Conservation (phyloP, 2,797 vertebrate genomes). For the Acipenser oxyrinchus region DNA sequence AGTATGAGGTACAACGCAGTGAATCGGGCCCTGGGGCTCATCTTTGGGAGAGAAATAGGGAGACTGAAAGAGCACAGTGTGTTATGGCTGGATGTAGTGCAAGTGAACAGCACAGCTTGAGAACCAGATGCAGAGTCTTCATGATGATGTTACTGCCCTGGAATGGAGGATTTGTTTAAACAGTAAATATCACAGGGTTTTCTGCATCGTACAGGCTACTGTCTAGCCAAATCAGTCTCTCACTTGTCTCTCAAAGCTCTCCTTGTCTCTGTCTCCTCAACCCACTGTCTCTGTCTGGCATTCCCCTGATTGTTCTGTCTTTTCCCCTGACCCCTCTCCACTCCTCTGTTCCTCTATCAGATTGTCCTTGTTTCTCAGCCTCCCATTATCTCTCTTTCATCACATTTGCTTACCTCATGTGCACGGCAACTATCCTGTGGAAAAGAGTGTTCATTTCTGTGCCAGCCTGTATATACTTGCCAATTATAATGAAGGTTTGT, state of each 20-base stretch:
- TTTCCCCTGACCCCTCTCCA: constrained; percentile 27
- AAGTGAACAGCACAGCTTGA: constrained; percentile 50
- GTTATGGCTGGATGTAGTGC: constrained; percentile 40
- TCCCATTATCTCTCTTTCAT: constrained; percentile 14
- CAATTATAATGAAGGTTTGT: too few relatives aligned
- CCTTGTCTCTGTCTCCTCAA: constrained; percentile 15
- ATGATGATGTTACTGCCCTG: constrained; percentile 58
- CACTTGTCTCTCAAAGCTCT: neutral
- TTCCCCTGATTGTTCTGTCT: constrained; percentile 24
- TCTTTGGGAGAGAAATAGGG: too few relatives aligned
- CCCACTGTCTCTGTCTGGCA: constrained; percentile 19
- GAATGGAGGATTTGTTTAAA: constrained; percentile 51
- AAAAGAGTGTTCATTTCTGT: too few relatives aligned
- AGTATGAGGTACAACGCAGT: too few relatives aligned
- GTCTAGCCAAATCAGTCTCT: constrained; percentile 39
- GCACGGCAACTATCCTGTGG: too few relatives aligned
- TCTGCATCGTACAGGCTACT: constrained; percentile 42
- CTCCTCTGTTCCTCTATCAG: constrained; percentile 33
- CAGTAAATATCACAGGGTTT: constrained; percentile 36
- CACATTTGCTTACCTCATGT: too few relatives aligned
- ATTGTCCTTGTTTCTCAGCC: constrained; percentile 32
- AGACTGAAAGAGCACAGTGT: constrained; percentile 1
- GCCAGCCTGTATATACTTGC: too few relatives aligned
- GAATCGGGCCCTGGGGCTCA: too few relatives aligned
- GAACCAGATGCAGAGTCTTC: constrained; percentile 52